Conservation (phyloP, 2,888 invertebrate genomes). For the Drosophila diplacantha region DNA sequence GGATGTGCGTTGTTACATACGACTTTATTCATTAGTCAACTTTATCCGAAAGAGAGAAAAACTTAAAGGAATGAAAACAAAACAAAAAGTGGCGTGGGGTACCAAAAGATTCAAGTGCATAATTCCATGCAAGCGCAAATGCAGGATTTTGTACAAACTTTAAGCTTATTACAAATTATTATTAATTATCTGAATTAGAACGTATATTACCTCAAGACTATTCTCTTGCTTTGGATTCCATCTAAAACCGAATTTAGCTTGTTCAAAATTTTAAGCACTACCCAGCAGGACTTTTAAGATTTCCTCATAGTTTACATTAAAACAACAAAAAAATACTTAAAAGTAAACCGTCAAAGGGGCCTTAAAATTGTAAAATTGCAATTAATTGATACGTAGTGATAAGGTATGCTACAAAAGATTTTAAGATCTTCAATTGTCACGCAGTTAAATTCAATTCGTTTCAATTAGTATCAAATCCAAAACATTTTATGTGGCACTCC, state of each 20-base stretch:
- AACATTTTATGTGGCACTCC: neutral
- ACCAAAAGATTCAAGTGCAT: neutral
- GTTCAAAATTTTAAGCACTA: neutral
- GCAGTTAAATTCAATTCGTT: neutral
- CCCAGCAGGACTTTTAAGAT: neutral
- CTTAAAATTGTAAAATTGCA: neutral
- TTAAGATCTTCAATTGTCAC: neutral
- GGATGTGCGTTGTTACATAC: constrained; percentile 19
- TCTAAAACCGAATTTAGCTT: neutral
- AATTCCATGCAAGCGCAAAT: constrained; percentile 1
- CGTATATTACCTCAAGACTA: neutral
- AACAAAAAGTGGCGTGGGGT: neutral
- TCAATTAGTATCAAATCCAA: neutral
- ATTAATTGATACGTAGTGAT: neutral
- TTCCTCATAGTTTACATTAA: neutral
- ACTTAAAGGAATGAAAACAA: constrained; percentile 7
- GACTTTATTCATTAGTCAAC: constrained; percentile 39
- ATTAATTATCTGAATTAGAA: neutral
- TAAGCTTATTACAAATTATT: too few relatives aligned
- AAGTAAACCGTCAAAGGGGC: too few relatives aligned
- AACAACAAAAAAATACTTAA: neutral
- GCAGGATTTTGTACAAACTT: neutral
- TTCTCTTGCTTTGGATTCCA: neutral
- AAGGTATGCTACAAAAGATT: too few relatives aligned
- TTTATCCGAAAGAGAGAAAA: constrained; percentile 8